Conservation (phyloP, 2,113 vertebrate genomes). For the Himantopus leucocephalus region DNA sequence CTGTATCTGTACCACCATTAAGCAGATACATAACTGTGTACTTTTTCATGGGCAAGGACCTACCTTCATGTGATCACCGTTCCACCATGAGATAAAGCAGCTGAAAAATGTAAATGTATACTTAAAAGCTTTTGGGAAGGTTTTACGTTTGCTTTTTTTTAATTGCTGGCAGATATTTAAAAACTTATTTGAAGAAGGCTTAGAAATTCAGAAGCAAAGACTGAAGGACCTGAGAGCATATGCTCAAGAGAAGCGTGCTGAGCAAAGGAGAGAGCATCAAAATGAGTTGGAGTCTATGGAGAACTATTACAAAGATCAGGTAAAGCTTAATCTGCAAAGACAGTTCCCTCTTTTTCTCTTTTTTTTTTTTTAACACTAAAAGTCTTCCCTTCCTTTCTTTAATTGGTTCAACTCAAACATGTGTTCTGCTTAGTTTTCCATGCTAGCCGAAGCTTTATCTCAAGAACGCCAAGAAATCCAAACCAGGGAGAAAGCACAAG, state of each 20-base stretch:
- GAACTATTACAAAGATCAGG: constrained; percentile 95
- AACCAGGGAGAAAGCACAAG: constrained; percentile 85
- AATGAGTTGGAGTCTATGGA: constrained; percentile 90
- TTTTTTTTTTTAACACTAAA: background rate
- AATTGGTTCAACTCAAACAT: background rate
- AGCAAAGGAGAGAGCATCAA: constrained; percentile 80
- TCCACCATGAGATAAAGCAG: background rate
- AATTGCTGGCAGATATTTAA: constrained; percentile 84
- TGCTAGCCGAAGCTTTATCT: constrained; percentile 88
- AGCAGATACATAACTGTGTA: background rate
- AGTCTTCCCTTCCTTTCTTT: background rate
- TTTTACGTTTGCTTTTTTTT: background rate
- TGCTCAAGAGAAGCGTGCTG: constrained; percentile 83
- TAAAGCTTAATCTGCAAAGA: constrained; percentile 20
- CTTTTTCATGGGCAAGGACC: background rate
- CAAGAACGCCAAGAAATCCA: constrained; percentile 86
- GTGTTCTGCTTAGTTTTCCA: constrained; percentile 81
- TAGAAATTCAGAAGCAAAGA: constrained; percentile 89
- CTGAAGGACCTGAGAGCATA: constrained; percentile 84
- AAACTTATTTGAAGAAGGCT: constrained; percentile 90
- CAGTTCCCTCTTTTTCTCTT: no score
- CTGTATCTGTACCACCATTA: background rate
- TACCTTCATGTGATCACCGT: background rate
- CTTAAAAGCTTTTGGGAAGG: background rate
- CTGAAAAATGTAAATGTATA: background rate